Evolutionary conservation across 1,140 invertebrate genomes (phyloP), one percentile per base, ranked within the genome.

Genomic region (Orussus abietinus): DNA sequence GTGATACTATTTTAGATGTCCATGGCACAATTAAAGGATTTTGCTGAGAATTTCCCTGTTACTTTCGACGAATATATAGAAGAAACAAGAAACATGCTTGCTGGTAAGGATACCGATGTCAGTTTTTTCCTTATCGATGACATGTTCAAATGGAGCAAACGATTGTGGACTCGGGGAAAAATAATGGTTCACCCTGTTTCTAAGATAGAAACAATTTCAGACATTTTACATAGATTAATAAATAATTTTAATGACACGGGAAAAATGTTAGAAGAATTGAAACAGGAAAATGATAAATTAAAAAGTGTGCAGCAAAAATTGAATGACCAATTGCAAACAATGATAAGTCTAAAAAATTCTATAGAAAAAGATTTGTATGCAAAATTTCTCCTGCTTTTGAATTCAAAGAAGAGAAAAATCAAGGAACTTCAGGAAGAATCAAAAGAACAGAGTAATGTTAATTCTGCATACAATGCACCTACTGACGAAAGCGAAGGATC

Each of bases 401-500:
- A 49, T 19, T 11, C 31, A 5, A 49, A 49, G 30, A 49, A 49
- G 30, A 11, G 15, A 20, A 41, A 22, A 30, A 49, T 49, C 4
- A 22, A 29, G 31, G n/a, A 38, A 14, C 26, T 49, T 1, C n/a
- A 38, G 9, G 25, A 36, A 19, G 11, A 33, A 18, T 12, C 38
- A 5, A 38, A 11, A 9, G 9, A 12, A 2, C 12, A 22, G 4
- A 29, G 7, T 29, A 10, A 6, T 4, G 14, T 17, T 14, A 44
- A 36, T 20, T 14, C 36, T 4, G 25, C 11, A 2, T 45, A 39
- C 26, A 32, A 49, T 5, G 5, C 9, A 10, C 9, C 20, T 12
- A 49, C 47, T 12, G 46, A 48, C 10, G 36, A 28, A 7, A 43
- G 36, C 21, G 41, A 36, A 3, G 13, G 6, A n/a, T n/a, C n/a